These are phyloP conservation scores for Prionace glauca DNA, from an alignment of 2,797 vertebrate genomes.

Conservation along the genomic window DNA sequence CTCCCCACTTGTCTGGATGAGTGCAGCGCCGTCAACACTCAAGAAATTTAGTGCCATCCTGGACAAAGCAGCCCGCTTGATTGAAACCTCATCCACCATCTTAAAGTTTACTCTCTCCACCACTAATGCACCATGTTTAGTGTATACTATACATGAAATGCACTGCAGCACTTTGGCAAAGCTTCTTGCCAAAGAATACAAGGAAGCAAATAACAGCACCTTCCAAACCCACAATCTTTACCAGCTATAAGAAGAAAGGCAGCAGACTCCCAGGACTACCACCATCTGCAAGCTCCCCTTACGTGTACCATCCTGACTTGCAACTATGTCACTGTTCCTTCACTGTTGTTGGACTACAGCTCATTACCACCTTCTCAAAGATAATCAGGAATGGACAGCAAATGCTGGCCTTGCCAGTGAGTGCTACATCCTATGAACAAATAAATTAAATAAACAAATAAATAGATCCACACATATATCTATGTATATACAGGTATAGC, in stretches of 20 bases:
- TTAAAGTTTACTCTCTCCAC: not conserved
- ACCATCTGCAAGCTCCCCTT: not conserved
- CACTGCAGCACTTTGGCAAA: not conserved
- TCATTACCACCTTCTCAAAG: no score
- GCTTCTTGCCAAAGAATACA: no score
- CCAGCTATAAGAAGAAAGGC: not conserved
- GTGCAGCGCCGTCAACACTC: not conserved
- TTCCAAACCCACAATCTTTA: not conserved
- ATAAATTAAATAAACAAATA: not conserved
- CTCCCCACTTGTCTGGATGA: not conserved
- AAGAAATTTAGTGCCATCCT: not conserved
- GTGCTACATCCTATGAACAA: not conserved
- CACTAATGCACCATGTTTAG: not conserved
- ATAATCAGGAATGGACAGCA: not conserved
- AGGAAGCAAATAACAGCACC: not conserved
- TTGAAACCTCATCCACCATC: not conserved
- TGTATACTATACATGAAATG: not conserved
- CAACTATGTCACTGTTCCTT: not conserved
- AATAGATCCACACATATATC: not conserved
- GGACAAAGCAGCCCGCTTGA: not conserved
- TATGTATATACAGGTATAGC: no score
- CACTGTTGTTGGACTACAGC: not conserved
- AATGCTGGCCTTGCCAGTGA: not conserved
- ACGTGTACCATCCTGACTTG: not conserved
- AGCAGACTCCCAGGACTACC: not conserved